phyloP scores from a whole-genome alignment of 35 echinoderm and acorn worm genomes.

The Ophiothrix spiculata region DNA sequence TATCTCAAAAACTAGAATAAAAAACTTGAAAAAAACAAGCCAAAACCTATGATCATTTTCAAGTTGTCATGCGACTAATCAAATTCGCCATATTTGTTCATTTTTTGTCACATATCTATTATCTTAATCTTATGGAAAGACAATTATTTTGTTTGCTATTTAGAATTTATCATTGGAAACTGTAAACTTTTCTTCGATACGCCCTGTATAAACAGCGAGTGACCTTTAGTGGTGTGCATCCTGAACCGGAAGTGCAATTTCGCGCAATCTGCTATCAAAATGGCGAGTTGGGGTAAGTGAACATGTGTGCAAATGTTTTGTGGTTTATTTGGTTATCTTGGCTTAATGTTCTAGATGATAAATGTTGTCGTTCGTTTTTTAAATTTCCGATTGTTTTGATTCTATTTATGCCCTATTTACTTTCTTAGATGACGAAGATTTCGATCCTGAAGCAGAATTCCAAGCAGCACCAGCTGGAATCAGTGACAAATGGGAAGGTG shows the following conservation, averaged over 20 bases:
- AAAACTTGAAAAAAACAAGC: too few species aligned
- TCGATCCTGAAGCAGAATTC: slow-evolving; percentile 71
- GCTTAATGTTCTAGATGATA: background rate
- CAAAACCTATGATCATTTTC: too few species aligned
- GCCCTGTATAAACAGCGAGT: too few species aligned
- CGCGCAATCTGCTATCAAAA: slow-evolving; percentile 22
- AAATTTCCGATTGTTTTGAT: background rate
- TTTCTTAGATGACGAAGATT: slow-evolving; percentile 60
- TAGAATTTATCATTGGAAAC: too few species aligned
- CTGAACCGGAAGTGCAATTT: background rate
- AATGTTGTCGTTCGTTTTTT: background rate
- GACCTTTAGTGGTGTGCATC: background rate
- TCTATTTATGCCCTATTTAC: background rate
- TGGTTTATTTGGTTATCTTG: background rate
- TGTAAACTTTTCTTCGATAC: too few species aligned
- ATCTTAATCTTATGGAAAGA: too few species aligned
- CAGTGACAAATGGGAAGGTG: slow-evolving; percentile 77
- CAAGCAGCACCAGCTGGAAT: background rate
- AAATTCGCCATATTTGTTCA: too few species aligned
- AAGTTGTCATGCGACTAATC: too few species aligned
- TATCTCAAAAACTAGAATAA: too few species aligned
- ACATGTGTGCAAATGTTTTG: slow-evolving; percentile 30
- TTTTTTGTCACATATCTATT: too few species aligned
- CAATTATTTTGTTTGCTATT: too few species aligned
- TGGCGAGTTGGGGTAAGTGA: slow-evolving; percentile 64